Conservation (phyloP, 2,888 invertebrate species). For the Aphodius sticticus region DNA sequence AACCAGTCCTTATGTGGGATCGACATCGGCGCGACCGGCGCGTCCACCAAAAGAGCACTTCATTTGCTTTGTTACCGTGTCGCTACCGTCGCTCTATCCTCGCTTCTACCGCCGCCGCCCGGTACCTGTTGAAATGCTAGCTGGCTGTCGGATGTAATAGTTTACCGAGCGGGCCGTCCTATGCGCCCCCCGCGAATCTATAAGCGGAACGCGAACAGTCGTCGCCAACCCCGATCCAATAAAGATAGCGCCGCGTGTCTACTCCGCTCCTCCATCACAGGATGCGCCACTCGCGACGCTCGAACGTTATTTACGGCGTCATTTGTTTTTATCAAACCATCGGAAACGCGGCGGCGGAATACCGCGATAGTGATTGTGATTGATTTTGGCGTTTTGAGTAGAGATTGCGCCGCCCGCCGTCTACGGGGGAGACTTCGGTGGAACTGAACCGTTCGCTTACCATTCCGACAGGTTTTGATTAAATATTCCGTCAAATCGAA, state of each 20-base stretch:
- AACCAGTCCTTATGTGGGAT: neutral
- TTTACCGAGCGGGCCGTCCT: slow-evolving; percentile 22
- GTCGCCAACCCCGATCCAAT: slow-evolving; percentile 18
- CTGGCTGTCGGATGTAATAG: slow-evolving; percentile 23
- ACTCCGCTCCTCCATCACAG: neutral
- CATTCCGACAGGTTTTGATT: neutral
- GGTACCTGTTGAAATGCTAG: slow-evolving; percentile 22
- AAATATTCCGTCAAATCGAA: neutral
- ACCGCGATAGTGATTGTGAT: neutral
- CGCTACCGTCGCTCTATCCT: neutral
- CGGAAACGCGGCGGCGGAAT: neutral
- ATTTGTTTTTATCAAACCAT: slow-evolving; percentile 4
- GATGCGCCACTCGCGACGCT: neutral
- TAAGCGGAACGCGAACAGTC: slow-evolving; percentile 15
- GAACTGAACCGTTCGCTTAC: neutral
- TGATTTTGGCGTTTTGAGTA: neutral
- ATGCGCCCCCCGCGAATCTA: slow-evolving; percentile 7
- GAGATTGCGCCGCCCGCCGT: neutral
- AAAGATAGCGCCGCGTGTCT: slow-evolving; percentile 18
- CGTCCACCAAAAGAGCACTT: slow-evolving; percentile 17
- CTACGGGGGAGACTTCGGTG: neutral
- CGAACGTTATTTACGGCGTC: slow-evolving; percentile 4
- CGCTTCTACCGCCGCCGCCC: slow-evolving; percentile 6
- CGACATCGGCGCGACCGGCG: neutral
- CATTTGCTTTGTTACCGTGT: slow-evolving; percentile 24